Conservation (phyloP, 2,113 vertebrate species). For the Phaetusa simplex region DNA sequence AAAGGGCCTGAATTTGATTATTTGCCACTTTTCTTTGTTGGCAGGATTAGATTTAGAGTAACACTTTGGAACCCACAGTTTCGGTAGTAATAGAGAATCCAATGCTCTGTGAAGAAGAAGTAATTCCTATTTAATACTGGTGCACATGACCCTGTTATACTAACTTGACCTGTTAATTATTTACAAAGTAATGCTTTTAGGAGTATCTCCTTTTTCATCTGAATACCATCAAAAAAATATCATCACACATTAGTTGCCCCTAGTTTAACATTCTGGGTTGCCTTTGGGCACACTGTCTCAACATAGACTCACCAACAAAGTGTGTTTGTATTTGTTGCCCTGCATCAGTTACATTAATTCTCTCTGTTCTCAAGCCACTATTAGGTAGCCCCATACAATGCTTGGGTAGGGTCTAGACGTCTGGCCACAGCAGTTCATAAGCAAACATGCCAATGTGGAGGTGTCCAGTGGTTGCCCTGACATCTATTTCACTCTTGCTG, state of each 20-base stretch:
- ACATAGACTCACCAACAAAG: not conserved
- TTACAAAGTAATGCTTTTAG: not conserved
- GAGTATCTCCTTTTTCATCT: not conserved
- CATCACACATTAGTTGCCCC: not conserved
- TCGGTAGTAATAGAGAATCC: not conserved
- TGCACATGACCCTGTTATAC: not conserved
- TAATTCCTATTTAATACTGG: not conserved
- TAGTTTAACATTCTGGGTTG: not conserved
- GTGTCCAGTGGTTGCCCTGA: not conserved
- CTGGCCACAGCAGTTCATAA: accelerated
- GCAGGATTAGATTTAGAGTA: not conserved
- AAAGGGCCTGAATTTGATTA: not conserved
- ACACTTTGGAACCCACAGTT: not conserved
- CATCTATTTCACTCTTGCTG: not conserved
- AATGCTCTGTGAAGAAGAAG: not conserved
- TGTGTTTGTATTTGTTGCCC: not conserved
- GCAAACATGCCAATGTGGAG: accelerated
- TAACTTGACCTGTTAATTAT: not conserved
- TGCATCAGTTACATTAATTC: accelerated
- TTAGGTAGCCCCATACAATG: accelerated
- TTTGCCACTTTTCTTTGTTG: not conserved
- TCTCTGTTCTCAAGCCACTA: accelerated
- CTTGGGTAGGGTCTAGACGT: accelerated
- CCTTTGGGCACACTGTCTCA: not conserved
- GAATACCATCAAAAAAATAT: not conserved